Percentiles rank a stretch among this genome's conserved stretches.
These are phyloP conservation scores for Drosophila sulfurigaster DNA, from an alignment of 1,140 invertebrate genomes.

Conservation along the genomic window DNA sequence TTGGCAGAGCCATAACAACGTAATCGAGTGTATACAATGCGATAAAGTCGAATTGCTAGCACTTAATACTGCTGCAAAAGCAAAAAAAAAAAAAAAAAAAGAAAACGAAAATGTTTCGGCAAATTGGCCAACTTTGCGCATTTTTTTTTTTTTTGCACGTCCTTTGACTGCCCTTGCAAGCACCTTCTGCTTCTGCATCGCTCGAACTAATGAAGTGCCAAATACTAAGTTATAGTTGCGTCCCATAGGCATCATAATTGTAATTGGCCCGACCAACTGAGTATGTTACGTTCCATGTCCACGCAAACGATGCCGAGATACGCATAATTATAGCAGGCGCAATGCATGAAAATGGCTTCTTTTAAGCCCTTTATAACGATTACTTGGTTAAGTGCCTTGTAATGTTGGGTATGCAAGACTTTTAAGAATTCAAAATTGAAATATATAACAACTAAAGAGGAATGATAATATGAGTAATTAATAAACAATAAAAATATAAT, in stretches of 20 bases:
- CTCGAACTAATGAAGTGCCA: constrained; percentile 38
- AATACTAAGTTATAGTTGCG: constrained; percentile 63
- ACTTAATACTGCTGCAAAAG: constrained; percentile 38
- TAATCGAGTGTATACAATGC: constrained; percentile 73
- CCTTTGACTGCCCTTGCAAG: constrained; percentile 9
- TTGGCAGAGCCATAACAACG: constrained; percentile 65
- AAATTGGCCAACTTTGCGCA: constrained; percentile 58
- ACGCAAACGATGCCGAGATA: not conserved
- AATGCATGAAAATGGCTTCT: constrained; percentile 13
- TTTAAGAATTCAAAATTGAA: no score
- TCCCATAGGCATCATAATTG: constrained; percentile 38
- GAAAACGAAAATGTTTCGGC: constrained; percentile 35
- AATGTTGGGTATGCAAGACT: not conserved
- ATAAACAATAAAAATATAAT: no score
- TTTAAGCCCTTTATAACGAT: not conserved
- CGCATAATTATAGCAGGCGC: constrained; percentile 11
- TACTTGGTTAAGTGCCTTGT: not conserved
- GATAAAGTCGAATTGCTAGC: constrained; percentile 68
- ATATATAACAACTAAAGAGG: no score
- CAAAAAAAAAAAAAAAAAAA: constrained; percentile 28
- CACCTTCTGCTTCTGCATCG: not conserved
- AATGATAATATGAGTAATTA: no score
- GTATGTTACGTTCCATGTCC: not conserved
- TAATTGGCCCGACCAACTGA: constrained; percentile 23
- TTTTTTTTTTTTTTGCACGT: constrained; percentile 22